Evolutionary conservation across 1,140 invertebrate genomes (phyloP).

Genomic region (Mya arenaria): DNA sequence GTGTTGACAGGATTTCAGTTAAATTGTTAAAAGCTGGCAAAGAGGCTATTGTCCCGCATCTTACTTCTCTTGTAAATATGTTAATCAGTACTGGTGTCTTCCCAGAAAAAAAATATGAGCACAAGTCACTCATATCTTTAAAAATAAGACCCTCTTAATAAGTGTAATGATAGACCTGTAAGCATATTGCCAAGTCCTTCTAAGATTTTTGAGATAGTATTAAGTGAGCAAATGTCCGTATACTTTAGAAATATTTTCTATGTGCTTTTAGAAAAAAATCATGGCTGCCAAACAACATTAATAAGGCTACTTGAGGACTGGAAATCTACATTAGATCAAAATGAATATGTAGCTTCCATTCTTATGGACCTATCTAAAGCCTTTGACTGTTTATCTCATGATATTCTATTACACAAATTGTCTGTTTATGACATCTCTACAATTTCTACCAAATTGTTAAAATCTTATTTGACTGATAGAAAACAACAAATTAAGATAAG

Average conservation of each 20-base stretch:
- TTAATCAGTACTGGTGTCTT: not conserved
- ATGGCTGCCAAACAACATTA: not conserved
- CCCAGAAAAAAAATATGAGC: not conserved
- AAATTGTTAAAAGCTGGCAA: not conserved
- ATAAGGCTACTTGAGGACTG: not conserved
- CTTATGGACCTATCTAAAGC: constrained; percentile 3
- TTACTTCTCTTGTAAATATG: not conserved
- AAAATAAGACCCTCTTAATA: not conserved
- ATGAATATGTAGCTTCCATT: constrained; percentile 8
- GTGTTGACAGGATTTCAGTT: not conserved
- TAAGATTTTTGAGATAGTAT: not conserved
- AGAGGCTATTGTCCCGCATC: too few species aligned
- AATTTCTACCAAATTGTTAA: too few species aligned
- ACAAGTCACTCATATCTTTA: not conserved
- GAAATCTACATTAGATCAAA: not conserved
- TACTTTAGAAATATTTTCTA: not conserved
- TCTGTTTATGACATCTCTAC: too few species aligned
- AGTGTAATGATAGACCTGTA: constrained; percentile 7
- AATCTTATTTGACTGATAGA: too few species aligned
- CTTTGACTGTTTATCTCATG: not conserved
- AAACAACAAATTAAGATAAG: too few species aligned
- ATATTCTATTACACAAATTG: too few species aligned
- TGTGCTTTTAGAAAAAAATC: constrained; percentile 3
- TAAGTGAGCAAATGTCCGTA: not conserved
- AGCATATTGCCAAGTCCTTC: not conserved